Conservation (phyloP, 2,888 invertebrate species). For the Agonopterix subpropinquella region DNA sequence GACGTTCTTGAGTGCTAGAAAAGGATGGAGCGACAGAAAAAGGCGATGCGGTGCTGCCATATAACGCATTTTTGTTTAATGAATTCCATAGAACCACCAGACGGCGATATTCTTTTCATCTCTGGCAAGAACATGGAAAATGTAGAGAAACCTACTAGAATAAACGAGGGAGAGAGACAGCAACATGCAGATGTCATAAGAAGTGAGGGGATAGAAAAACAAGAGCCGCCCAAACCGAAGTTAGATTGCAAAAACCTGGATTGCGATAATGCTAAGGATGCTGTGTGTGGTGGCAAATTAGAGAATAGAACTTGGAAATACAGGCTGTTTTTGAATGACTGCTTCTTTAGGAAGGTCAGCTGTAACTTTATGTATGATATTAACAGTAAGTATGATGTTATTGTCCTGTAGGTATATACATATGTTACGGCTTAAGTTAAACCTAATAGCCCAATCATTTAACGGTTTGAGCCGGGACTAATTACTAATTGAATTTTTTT, state of each 20-base stretch:
- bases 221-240: background rate
- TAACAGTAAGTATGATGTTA: slow-evolving; percentile 43
- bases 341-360: slow-evolving; percentile 57
- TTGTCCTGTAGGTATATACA: too few relatives aligned
- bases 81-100: slow-evolving; percentile 28
- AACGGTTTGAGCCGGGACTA: too few relatives aligned
- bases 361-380: slow-evolving; percentile 42
- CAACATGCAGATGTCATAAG: slow-evolving; percentile 1
- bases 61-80: too few relatives aligned
- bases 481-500: too few relatives aligned
- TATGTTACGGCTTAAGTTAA: too few relatives aligned
- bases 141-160: slow-evolving; percentile 13
- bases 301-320: slow-evolving; percentile 32
- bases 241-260: slow-evolving; percentile 39
- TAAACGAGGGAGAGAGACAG: slow-evolving; percentile 7
- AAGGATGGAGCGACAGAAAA: too few relatives aligned
- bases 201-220: slow-evolving; percentile 6
- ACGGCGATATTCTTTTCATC: slow-evolving; percentile 38
- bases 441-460: too few relatives aligned
- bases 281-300: slow-evolving; percentile 44
- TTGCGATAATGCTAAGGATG: slow-evolving; percentile 35
- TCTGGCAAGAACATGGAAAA: slow-evolving; percentile 43
- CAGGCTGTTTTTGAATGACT: slow-evolving; percentile 53
- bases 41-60: too few relatives aligned
- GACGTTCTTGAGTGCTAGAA: too few relatives aligned